Conservation (phyloP, 2,797 vertebrate genomes). For the Enteromius unitaeniatus region DNA sequence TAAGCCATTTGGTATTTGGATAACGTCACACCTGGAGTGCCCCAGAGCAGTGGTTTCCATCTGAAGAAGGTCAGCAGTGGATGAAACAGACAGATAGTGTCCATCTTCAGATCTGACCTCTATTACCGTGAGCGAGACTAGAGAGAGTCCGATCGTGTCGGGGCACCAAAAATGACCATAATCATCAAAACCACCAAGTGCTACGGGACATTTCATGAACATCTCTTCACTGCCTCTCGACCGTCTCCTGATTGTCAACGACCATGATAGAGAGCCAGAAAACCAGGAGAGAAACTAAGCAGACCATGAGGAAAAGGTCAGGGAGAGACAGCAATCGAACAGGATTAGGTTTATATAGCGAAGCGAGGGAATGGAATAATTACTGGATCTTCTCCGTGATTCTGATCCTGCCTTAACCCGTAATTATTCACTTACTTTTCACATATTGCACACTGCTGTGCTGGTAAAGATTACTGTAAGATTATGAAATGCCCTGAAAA, state of each 20-base stretch:
- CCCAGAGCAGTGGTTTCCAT: neutral
- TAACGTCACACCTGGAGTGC: neutral
- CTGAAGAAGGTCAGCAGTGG: neutral
- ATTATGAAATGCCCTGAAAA: neutral
- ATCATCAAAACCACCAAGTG: constrained; percentile 34
- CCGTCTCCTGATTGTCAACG: neutral
- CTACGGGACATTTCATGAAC: constrained; percentile 12
- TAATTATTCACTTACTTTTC: constrained; percentile 9
- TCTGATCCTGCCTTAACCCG: neutral
- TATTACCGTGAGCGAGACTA: constrained; percentile 3
- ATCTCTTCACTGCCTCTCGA: constrained; percentile 27
- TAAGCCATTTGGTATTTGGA: neutral
- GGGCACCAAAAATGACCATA: constrained; percentile 28
- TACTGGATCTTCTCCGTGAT: neutral
- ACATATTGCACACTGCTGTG: neutral
- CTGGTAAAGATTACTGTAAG: neutral
- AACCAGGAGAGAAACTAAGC: neutral
- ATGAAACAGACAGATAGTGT: neutral
- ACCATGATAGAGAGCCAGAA: neutral
- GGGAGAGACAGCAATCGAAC: neutral
- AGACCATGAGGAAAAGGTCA: neutral
- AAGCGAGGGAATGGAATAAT: constrained; percentile 16
- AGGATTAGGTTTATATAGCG: neutral
- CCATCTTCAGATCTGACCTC: constrained; percentile 10
- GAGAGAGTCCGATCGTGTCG: constrained; percentile 6